These are phyloP conservation scores for Bombyx mandarina DNA, from an alignment of 1,140 invertebrate genomes.

Conservation along the genomic window DNA sequence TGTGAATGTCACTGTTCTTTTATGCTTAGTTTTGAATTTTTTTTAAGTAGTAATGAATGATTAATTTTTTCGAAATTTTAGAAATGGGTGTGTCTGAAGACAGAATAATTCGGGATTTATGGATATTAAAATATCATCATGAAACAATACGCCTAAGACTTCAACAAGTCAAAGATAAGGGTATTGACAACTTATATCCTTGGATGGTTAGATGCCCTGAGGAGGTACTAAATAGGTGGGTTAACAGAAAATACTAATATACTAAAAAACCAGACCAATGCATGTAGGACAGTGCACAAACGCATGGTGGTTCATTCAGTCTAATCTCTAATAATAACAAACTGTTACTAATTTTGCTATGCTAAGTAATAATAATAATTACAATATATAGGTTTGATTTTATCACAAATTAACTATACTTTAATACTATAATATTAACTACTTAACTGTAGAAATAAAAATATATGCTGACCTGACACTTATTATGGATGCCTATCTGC, in stretches of 20 bases:
- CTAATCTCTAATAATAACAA: background rate
- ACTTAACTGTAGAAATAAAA: no score
- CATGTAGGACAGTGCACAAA: background rate
- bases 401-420: no score
- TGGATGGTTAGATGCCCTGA: constrained; percentile 68
- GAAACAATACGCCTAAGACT: constrained; percentile 48
- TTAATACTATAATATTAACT: no score
- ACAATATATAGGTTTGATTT: no score
- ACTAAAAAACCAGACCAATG: background rate
- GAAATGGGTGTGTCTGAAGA: constrained; percentile 54
- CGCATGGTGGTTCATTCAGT: background rate
- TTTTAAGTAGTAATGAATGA: constrained; percentile 3
- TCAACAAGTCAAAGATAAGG: constrained; percentile 37
- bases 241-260: background rate
- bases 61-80: constrained; percentile 20
- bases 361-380: background rate
- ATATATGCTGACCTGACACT: no score
- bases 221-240: constrained; percentile 52
- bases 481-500: no score
- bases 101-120: constrained; percentile 60
- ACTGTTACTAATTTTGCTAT: background rate
- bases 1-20: no score
- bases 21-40: no score
- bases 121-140: constrained; percentile 63
- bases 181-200: constrained; percentile 46